Evolutionary conservation across 2,888 invertebrate genomes (phyloP), one percentile per base, ranked within the genome.

Genomic region (Cynaeus angustus): DNA sequence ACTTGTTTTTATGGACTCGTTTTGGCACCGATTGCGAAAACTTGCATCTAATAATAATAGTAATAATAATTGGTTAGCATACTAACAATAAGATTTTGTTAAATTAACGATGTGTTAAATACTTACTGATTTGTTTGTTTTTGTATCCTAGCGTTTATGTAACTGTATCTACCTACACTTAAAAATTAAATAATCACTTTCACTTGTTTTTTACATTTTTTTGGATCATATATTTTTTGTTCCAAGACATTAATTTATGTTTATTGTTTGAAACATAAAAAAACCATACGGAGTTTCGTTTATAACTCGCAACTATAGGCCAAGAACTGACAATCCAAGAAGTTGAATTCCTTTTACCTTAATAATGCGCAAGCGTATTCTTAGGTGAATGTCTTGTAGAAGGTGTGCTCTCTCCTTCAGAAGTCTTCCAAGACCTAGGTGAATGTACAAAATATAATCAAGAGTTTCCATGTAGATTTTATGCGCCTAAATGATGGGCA

Each of bases 271-370:
- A 21, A 26, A 59, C 16, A 58, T 58, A 6, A 59, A 45, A 58
- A 41, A n/a, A 16, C 28, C 8, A 45, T 48, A 10, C 21, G 21
- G 6, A 55, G 14, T 50, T 53, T 61, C 52, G 59, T 50, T 50
- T 53, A 41, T 53, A 61, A 50, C 62, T 59, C 50, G 61, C 73
- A 73, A 72, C 78, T 74, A 73, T 78, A 75, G 78, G 79, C 75
- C 76, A 79, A 79, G 78, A 80, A 81, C 81, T 81, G 80, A 79
- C 78, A 80, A 79, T 75, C 76, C 76, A 75, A 75, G 75, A 75
- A 75, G 74, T 75, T 61, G 70, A 76, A 77, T 77, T 77, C 76
- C 78, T 77, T 74, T 78, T 78, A 76, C 78, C 73, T 73, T 68
- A 50, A 37, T 38, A 41, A 14, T 70, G 74, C 70, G 72, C 72